Base-by-base conservation (phyloP, 2,888 invertebrate species). In the Dromius quadrimaculatus region DNA sequence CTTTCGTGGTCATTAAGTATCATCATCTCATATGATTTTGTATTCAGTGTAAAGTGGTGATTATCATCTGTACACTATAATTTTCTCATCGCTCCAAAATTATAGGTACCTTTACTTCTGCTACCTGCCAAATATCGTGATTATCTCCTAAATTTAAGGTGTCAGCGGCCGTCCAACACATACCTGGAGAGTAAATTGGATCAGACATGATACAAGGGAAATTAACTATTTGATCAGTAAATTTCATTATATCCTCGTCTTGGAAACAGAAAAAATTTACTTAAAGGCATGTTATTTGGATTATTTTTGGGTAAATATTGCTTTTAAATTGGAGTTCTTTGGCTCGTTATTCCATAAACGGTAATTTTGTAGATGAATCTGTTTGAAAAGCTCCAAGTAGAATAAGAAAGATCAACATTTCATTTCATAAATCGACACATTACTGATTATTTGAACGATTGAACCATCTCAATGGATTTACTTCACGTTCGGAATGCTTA, bases 61-160 rank as follows among this genome's bases (percentile, higher is more conserved):
- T 43, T 43, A 43, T 15, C 2, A 17, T 3, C 15, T 8, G 9
- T 8, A 8, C 17, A 43, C 59, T 59, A 36, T 59, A 59, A 59
- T 59, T 59, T 59, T 59, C 36, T 36, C 59, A 59, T 59, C 59
- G 59, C 36, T 13, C 4, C 3, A 15, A 59, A 59, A 59, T 59
- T 59, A 36, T n/a, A 36, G 34, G 36, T 59, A n/a, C 19, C 36
- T 20, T 36, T 36, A 59, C 19, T n/a, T 34, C 20, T 19, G 59
- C 59, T 59, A 59, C 59, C 59, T 59, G 59, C 59, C 59, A 59
- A 59, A 59, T 59, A 59, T 36, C 34, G 59, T 59, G 59, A 59
- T 59, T 59, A 59, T 59, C 34, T 34, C 5, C 34, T 59, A 59
- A 36, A 59, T 59, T 34, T 59, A 6, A 59, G 11, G 36, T 34